A percentile compares a stretch with the other conserved stretches of the same genome.
These are phyloP conservation scores for Rhimphoctona megacephalus DNA, from an alignment of 2,888 invertebrate genomes.

Conservation along the genomic window DNA sequence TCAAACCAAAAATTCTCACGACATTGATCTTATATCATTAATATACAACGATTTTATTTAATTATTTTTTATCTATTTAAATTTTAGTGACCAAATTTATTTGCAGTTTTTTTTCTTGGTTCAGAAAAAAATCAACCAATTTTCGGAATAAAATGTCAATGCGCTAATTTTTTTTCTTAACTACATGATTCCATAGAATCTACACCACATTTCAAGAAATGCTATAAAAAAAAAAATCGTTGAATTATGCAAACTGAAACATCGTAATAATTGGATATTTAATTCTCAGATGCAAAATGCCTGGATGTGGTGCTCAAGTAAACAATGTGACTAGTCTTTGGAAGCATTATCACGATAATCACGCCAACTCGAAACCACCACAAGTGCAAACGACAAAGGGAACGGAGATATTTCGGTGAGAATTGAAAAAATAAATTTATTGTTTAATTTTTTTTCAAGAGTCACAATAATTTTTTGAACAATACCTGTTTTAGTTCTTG, in stretches of 20 bases:
- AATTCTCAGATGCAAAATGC: conserved; percentile 80
- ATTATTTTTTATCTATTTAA: not conserved
- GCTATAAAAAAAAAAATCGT: not conserved
- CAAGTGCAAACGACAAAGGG: conserved; percentile 76
- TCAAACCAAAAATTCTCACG: too few species aligned
- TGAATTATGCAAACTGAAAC: not conserved
- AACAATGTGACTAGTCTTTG: conserved; percentile 81
- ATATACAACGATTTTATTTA: not conserved
- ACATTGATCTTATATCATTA: not conserved
- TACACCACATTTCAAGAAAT: not conserved
- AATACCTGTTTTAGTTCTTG: not conserved
- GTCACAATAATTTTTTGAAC: too few species aligned
- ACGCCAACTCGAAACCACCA: conserved; percentile 81
- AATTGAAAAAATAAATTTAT: conserved; percentile 1
- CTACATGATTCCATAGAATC: not conserved
- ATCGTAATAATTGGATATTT: not conserved
- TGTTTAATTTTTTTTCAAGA: not conserved
- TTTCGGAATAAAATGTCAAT: not conserved
- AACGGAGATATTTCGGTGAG: conserved; percentile 80
- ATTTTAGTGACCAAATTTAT: not conserved
- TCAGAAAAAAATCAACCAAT: not conserved
- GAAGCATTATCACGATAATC: conserved; percentile 84
- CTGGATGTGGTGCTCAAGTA: conserved; percentile 82
- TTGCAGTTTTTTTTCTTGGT: not conserved
- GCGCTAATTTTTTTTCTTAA: not conserved